Evolutionary conservation across 2,797 vertebrate genomes (phyloP), one percentile per base, ranked within the genome.

Genomic region (Bufotes viridis): DNA sequence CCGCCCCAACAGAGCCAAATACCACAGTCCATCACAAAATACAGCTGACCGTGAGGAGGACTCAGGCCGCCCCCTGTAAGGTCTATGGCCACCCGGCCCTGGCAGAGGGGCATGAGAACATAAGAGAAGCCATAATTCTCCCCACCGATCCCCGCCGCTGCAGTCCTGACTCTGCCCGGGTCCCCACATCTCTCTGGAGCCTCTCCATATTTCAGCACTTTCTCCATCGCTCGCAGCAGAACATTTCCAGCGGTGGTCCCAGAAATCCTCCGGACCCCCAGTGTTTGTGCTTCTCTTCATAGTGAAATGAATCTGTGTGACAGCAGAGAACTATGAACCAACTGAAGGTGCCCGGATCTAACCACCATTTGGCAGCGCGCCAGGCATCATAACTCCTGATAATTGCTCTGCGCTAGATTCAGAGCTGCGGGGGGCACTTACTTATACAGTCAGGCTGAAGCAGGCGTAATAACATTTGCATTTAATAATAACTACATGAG

Each of bases 331-430:
- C 53, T 58, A 22, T 75, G 26, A 57, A 22, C 29, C 15, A 74
- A n/a, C n/a, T n/a, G n/a, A n/a, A n/a, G n/a, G n/a, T n/a, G n/a
- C n/a, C n/a, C n/a, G n/a, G n/a, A n/a, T n/a, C n/a, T n/a, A n/a
- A n/a, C n/a, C n/a, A n/a, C n/a, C n/a, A n/a, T n/a, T n/a, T n/a
- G 82, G 82, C 72, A 8, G 20, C 5, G 29, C 55, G 57, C 82
- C 82, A 84, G 22, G 29, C 22, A 3, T 24, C 13, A 84, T 84
- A 29, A 74, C 22, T 84, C 82, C 75, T 75, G 13, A 12, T 84
- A 84, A 84, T 84, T 84, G 82, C 69, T 61, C 20, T 60, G 51
- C 57, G 14, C 69, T 42, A 22, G 51, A 60, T 42, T 15, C 1
- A 22, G 18, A n/a, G 34, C 69, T 12, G 8, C 69, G 18, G 76